These are phyloP conservation scores for Leucophenga maculata DNA, from an alignment of 2,888 invertebrate genomes.

Conservation along the genomic window DNA sequence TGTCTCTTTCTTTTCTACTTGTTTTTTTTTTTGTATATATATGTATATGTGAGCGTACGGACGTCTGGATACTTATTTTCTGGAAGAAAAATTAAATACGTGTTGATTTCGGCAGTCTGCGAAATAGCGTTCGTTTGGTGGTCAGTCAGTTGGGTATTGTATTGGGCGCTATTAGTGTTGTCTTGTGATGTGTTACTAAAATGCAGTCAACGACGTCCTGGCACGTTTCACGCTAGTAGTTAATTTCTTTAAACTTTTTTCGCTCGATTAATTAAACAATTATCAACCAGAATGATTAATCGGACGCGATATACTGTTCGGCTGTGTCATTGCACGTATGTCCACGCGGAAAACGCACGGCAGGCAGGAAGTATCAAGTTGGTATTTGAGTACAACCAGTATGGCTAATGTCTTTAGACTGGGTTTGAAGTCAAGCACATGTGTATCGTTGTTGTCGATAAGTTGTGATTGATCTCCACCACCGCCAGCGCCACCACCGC, in stretches of 20 bases:
- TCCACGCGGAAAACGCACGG: constrained; percentile 72
- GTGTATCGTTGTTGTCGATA: constrained; percentile 87
- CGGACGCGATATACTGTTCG: constrained; percentile 79
- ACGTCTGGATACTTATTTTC: constrained; percentile 14
- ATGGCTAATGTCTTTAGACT: constrained; percentile 82
- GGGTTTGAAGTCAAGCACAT: constrained; percentile 85
- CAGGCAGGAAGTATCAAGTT: constrained; percentile 77
- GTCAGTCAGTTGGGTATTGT: too few relatives aligned
- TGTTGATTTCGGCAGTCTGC: constrained; percentile 30
- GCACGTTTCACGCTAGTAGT: not conserved
- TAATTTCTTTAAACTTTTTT: too few relatives aligned
- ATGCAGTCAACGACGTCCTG: constrained; percentile 2
- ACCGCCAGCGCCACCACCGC: not conserved
- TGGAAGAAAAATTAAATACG: constrained; percentile 38
- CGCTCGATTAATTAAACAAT: constrained; percentile 17
- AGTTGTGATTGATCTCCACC: constrained; percentile 64
- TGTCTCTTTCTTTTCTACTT: not conserved
- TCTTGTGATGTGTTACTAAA: constrained; percentile 26
- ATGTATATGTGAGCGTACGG: not conserved
- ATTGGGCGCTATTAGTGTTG: not conserved
- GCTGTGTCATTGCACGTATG: constrained; percentile 79
- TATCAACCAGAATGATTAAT: constrained; percentile 71
- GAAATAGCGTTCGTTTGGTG: too few relatives aligned
- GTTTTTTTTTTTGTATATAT: constrained; percentile 3
- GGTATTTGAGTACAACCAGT: constrained; percentile 77